Base-by-base conservation (phyloP, 2,888 invertebrate genomes). In the Erebia palarica region DNA sequence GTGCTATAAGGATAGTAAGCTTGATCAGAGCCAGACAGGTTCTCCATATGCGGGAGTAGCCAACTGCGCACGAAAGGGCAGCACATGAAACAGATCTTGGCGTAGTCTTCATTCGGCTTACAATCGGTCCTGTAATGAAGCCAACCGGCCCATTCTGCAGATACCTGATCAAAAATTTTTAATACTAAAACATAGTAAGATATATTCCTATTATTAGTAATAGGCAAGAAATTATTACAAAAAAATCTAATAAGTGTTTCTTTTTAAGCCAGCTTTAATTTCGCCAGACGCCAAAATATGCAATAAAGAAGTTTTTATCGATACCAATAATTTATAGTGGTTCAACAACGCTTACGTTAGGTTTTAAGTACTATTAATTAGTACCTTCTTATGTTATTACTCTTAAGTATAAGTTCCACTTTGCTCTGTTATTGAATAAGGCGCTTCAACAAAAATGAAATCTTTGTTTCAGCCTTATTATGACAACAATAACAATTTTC, bases 71-170 rank as follows among this genome's bases (percentile, higher is more conserved):
- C 78, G 77, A 77, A 82, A 13, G 74, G 70, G 72, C 85, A 85
- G 72, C 81, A 79, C 64, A 76, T 77, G 0, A 92, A 75, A 16
- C 73, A 70, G 53, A 79, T 76, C 79, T 91, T 92, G 18, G 88
- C 88, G 60, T 75, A 73, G 75, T 92, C 90, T 61, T 88, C 82
- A 64, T 74, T 74, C 1, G 92, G 92, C 1, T 87, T 73, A 1
- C 78, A 78, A 74, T 94, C 94, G 0, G 95, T 95, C 88, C 98
- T 98, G 89, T 99, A 97, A 88, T 99, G 99, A 81, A 99, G 93
- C 99, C 99, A 99, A 47, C 98, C 97, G 85, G 86, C 98, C 99
- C 99, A 99, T 86, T 99, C 98, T 0, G 99, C 95, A 0, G 99
- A 96, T 60, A 99, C 95, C 95, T 98, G 96, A 77, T 96, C 1